Base-by-base conservation (phyloP, 2,797 vertebrate genomes). In the Acanthiza pusilla region DNA sequence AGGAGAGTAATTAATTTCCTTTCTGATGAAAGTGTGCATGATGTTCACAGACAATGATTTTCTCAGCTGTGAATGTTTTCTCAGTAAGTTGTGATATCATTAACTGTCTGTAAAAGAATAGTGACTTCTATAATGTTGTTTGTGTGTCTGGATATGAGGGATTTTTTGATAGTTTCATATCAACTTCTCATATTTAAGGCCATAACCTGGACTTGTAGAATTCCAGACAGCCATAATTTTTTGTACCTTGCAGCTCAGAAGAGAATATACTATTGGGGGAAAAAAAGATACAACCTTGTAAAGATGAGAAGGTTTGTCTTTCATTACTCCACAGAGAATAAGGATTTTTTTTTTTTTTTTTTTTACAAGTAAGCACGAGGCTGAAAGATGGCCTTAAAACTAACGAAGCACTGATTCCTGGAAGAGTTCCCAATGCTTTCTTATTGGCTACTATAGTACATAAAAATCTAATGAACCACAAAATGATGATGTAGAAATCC, bases 371-470 rank as follows among this genome's bases (percentile, higher is more conserved):
- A 72, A 65, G 48, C 81, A 90, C 62, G 67, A 72, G 47, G 26
- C 68, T 95, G 79, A 97, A 85, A 95, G 23, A 54, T 87, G 34
- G 74, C 62, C 86, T 95, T 97, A 96, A 97, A 98, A 95, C 85
- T 95, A 96, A 96, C 76, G 88, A 96, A 77, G 86, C 65, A 67
- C 11, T 22, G 48, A 32, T 67, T 97, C 65, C 87, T 97, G 89
- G 87, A 97, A 96, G 78, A 93, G 62, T 85, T 97, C 91, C 84
- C 71, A 92, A 34, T 87, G 50, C 76, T 94, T 96, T 78, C 85
- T 95, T 61, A 48, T 89, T 96, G 95, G 62, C 45, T 94, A 50
- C 61, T 72, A 76, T 43, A 79, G 62, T 82, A 74, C 78, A 97
- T 95, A 93, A 97, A 96, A 94, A 88, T 88, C 93, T 94, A 87